Evolutionary conservation across 2,113 vertebrate species (phyloP).

Genomic region (Scartelaos histophorus): DNA sequence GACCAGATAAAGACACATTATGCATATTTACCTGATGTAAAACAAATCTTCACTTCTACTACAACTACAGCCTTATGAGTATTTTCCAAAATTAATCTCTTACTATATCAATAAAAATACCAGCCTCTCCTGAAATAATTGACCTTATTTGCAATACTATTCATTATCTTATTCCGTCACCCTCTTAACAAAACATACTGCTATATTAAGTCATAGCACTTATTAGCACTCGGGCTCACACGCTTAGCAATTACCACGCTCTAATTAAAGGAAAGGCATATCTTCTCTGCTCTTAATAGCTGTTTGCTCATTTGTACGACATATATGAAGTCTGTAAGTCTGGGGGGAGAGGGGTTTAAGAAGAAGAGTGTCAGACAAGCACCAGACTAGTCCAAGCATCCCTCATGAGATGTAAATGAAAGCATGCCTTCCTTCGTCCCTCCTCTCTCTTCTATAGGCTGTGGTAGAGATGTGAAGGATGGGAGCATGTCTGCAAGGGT

Average conservation of each 20-base stretch:
- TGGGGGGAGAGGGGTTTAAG: slow-evolving; percentile 36
- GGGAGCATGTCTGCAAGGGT: slow-evolving; percentile 50
- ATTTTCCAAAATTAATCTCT: neutral
- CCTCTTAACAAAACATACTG: neutral
- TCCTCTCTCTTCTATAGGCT: slow-evolving; percentile 21
- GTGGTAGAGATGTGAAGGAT: slow-evolving; percentile 35
- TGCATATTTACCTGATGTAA: neutral
- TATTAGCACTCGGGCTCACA: slow-evolving; percentile 9
- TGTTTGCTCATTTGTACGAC: slow-evolving; percentile 18
- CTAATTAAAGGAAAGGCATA: slow-evolving; percentile 42
- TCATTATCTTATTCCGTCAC: neutral
- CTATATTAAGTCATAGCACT: neutral
- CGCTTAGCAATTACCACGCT: slow-evolving; percentile 13
- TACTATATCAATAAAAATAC: neutral
- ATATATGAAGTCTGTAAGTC: slow-evolving; percentile 19
- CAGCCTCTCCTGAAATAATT: neutral
- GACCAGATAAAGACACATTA: neutral
- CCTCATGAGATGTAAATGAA: slow-evolving; percentile 76
- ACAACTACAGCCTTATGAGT: neutral
- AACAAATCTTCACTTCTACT: neutral
- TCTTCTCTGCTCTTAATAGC: slow-evolving; percentile 16
- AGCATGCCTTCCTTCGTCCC: slow-evolving; percentile 49
- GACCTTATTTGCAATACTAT: slow-evolving; percentile 4
- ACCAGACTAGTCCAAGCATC: slow-evolving; percentile 37
- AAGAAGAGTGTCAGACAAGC: slow-evolving; percentile 68